These are phyloP conservation scores for Cynocephalus volans DNA, from an alignment of 2,113 vertebrate species.

Conservation along the genomic window DNA sequence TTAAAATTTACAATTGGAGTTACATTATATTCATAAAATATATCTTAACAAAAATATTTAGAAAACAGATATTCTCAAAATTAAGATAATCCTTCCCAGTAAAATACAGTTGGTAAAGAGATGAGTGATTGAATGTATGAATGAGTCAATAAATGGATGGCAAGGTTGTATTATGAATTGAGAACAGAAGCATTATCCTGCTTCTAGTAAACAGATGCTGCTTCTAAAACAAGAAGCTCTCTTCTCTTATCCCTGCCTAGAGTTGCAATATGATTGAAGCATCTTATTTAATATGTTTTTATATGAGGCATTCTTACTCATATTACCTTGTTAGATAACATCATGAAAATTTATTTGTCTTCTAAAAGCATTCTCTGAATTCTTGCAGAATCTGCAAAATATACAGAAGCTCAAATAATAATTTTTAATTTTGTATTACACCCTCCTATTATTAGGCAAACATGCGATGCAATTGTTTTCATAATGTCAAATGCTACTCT, in stretches of 20 bases:
- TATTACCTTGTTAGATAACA: neutral
- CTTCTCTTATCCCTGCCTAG: neutral
- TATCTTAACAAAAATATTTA: neutral
- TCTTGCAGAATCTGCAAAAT: neutral
- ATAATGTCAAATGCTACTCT: neutral
- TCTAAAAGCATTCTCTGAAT: neutral
- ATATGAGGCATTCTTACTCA: neutral
- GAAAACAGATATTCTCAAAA: neutral
- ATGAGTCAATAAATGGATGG: neutral
- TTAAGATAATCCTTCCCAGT: neutral
- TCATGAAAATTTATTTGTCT: neutral
- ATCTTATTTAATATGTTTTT: neutral
- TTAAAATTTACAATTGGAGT: neutral
- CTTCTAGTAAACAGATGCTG: neutral
- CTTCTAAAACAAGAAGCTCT: neutral
- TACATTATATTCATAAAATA: neutral
- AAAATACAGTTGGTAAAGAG: neutral
- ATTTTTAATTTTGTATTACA: neutral
- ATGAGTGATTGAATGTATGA: neutral
- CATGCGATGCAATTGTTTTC: neutral
- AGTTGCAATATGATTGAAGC: neutral
- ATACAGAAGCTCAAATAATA: neutral
- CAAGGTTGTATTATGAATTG: neutral
- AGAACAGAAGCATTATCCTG: neutral
- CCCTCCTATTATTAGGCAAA: neutral